These are phyloP conservation scores for Spongia lamella DNA, from an alignment of 37 sponge, comb jelly and placozoan genomes.

Conservation along the genomic window DNA sequence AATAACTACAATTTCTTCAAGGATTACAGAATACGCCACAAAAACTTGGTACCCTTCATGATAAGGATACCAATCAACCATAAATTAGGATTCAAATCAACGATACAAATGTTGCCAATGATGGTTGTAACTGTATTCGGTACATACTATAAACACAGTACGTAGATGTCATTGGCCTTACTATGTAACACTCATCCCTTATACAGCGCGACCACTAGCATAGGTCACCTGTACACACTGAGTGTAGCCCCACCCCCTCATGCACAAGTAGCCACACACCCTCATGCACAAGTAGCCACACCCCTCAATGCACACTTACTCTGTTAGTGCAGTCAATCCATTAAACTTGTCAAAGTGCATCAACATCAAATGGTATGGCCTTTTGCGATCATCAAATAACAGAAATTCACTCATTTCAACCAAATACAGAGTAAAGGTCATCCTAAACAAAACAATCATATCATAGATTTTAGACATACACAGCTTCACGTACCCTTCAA, in stretches of 20 bases:
- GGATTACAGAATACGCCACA: no score
- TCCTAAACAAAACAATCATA: slow-evolving; percentile 26
- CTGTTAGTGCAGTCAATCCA: slow-evolving; percentile 66
- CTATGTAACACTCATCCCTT: slow-evolving; percentile 53
- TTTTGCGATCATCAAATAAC: slow-evolving; percentile 92
- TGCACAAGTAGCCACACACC: not conserved
- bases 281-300: not conserved
- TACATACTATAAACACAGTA: no score
- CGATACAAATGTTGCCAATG: no score
- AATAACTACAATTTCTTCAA: no score
- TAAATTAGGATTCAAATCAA: no score
- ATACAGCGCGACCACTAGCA: slow-evolving; percentile 24
- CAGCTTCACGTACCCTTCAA: slow-evolving; percentile 40
- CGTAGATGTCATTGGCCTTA: not conserved
- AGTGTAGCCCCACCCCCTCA: not conserved
- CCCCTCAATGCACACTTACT: slow-evolving; percentile 37
- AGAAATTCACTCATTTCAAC: slow-evolving; percentile 77
- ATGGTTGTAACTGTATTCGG: no score
- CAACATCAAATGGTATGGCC: slow-evolving; percentile 87
- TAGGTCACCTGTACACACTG: slow-evolving; percentile 33
- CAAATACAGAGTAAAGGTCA: slow-evolving; percentile 82
- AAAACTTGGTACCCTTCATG: no score
- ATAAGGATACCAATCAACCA: no score
- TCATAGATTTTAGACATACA: not conserved
- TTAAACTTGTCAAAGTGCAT: slow-evolving; percentile 71